A percentile compares a stretch with the other conserved stretches of the same genome.
Evolutionary conservation across 2,888 invertebrate genomes (phyloP).

Genomic region (Rhingia rostrata): DNA sequence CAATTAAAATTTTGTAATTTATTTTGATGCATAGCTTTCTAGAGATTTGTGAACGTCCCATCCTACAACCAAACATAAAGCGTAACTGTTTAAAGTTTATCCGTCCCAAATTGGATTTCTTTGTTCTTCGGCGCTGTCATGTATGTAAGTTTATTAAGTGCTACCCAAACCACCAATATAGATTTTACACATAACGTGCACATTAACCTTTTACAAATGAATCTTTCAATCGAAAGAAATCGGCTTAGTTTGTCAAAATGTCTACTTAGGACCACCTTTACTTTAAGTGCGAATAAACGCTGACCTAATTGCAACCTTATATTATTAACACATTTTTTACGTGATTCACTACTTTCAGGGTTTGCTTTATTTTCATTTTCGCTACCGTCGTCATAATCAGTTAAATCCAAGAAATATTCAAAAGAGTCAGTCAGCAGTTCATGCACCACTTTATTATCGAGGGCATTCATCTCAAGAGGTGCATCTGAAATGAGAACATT

Average conservation of each 20-base stretch:
- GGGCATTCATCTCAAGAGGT: constrained; percentile 55
- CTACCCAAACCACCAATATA: too few species aligned
- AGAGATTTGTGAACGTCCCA: too few species aligned
- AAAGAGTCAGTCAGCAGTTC: constrained; percentile 30
- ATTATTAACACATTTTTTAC: constrained; percentile 14
- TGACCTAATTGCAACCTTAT: not conserved
- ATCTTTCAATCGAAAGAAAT: not conserved
- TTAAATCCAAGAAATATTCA: constrained; percentile 56
- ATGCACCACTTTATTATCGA: constrained; percentile 42
- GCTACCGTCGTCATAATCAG: constrained; percentile 14
- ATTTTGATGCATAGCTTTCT: too few species aligned
- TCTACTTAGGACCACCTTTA: constrained; percentile 21
- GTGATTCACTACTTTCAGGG: not conserved
- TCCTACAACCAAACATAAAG: too few species aligned
- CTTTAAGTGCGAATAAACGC: not conserved
- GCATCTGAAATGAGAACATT: constrained; percentile 13
- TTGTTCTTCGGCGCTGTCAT: too few species aligned
- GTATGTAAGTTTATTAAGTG: too few species aligned
- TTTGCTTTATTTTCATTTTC: not conserved
- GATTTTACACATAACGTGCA: not conserved
- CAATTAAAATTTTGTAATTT: too few species aligned
- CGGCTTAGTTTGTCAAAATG: constrained; percentile 25
- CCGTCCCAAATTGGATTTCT: too few species aligned
- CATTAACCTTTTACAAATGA: constrained; percentile 16
- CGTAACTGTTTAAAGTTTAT: too few species aligned